phyloP scores from a whole-genome alignment of 2,113 vertebrate genomes.

The Sylvia atricapilla region DNA sequence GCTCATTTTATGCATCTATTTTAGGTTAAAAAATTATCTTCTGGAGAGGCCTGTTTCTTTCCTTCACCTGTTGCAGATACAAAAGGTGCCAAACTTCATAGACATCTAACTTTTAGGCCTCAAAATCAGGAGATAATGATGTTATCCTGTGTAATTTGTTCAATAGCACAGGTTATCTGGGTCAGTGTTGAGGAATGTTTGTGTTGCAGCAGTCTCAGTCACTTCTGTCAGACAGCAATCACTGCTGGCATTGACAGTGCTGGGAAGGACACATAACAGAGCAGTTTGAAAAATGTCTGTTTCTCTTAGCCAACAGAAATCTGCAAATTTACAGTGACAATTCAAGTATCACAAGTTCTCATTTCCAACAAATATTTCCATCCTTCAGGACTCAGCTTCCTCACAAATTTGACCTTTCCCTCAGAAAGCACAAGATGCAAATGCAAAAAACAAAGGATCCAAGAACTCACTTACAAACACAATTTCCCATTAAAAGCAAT shows the following conservation, averaged over 20 bases:
- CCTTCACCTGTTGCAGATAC: not conserved
- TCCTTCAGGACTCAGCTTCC: not conserved
- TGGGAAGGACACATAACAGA: constrained; percentile 9
- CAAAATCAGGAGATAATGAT: constrained; percentile 11
- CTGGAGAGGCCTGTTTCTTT: not conserved
- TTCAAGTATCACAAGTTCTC: not conserved
- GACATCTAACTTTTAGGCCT: not conserved
- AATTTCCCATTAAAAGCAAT: not conserved
- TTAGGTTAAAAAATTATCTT: not conserved
- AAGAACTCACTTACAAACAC: not conserved
- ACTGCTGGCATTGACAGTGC: constrained; percentile 2
- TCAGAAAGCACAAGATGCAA: not conserved
- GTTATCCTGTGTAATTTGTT: constrained; percentile 8
- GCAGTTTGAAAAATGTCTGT: constrained; percentile 1
- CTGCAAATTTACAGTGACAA: constrained; percentile 31
- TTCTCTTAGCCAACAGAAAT: not conserved
- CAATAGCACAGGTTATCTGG: constrained; percentile 38
- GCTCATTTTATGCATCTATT: not conserved
- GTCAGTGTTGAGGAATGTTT: not conserved
- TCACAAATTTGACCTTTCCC: constrained; percentile 28
- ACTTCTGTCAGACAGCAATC: not conserved
- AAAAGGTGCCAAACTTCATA: not conserved
- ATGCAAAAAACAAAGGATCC: not conserved
- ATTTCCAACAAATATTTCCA: constrained; percentile 2
- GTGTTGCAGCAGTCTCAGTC: not conserved